These are phyloP conservation scores for Pelodytes ibericus DNA, from an alignment of 2,797 vertebrate species.

Conservation along the genomic window DNA sequence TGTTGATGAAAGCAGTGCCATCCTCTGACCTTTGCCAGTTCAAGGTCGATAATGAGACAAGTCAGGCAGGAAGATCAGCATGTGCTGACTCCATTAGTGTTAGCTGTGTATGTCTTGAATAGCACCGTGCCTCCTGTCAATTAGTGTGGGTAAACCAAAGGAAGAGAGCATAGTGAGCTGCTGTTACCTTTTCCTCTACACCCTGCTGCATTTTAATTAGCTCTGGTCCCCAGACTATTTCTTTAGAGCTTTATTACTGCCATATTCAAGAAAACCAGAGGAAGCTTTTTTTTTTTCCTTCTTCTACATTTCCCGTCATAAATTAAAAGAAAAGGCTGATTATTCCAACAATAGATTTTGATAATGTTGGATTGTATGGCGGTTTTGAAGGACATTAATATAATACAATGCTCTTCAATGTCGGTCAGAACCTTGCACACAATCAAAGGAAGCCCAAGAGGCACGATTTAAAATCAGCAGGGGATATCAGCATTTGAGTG, in stretches of 20 bases:
- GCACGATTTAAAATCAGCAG: conserved; percentile 53
- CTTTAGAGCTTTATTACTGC: conserved; percentile 75
- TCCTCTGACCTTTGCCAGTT: conserved; percentile 80
- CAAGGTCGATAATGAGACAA: conserved; percentile 83
- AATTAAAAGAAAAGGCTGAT: conserved; percentile 70
- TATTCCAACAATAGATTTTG: conserved; percentile 60
- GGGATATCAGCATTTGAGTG: conserved; percentile 48
- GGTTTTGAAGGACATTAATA: conserved; percentile 59
- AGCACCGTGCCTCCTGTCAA: conserved; percentile 78
- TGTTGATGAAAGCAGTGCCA: conserved; percentile 73
- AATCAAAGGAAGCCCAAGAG: conserved; percentile 37
- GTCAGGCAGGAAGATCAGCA: conserved; percentile 74
- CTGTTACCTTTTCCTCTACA: conserved; percentile 71
- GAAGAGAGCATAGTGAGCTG: conserved; percentile 64
- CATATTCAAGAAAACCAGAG: conserved; percentile 68
- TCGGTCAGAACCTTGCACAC: conserved; percentile 15
- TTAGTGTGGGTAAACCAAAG: conserved; percentile 77
- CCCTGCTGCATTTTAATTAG: conserved; percentile 84
- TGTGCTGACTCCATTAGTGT: conserved; percentile 73
- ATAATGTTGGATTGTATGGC: conserved; percentile 45
- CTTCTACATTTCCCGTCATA: conserved; percentile 59
- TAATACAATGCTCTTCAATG: conserved; percentile 14
- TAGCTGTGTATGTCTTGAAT: conserved; percentile 64
- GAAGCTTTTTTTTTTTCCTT: conserved; percentile 61
- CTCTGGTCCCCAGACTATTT: conserved; percentile 74